phyloP scores from a whole-genome alignment of 2,888 invertebrate genomes.

The Melangyna quadrimaculata region DNA sequence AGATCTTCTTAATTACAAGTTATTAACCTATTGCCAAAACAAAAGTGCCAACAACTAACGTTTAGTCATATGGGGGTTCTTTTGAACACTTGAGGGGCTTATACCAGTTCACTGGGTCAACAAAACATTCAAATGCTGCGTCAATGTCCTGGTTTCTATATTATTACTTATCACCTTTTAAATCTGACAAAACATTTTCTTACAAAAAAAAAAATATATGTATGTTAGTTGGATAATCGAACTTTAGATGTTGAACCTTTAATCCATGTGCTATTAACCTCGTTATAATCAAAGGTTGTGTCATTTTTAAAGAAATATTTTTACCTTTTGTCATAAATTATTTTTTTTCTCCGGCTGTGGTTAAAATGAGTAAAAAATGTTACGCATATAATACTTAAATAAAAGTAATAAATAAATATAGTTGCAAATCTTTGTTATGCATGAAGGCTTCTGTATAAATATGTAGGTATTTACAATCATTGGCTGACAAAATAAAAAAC shows the following conservation, averaged over 20 bases:
- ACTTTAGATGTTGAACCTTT: slow-evolving; percentile 49
- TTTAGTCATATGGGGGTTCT: background rate
- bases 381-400: background rate
- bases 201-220: background rate
- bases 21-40: background rate
- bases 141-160: slow-evolving; percentile 44
- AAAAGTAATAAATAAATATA: slow-evolving; percentile 1
- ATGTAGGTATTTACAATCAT: background rate
- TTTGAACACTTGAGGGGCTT: background rate
- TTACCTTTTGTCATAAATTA: background rate
- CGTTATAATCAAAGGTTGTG: slow-evolving; percentile 33
- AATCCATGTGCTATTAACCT: slow-evolving; percentile 45
- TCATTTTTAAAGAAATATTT: background rate
- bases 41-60: background rate
- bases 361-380: background rate
- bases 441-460: slow-evolving; percentile 19
- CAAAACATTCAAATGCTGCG: background rate
- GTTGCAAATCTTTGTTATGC: background rate
- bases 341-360: background rate
- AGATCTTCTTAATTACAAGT: background rate
- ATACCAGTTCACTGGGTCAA: slow-evolving; percentile 51
- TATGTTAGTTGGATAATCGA: slow-evolving; percentile 28
- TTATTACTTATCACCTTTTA: slow-evolving; percentile 9
- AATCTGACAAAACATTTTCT: background rate
- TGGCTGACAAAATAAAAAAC: background rate